phyloP scores from a whole-genome alignment of 2,888 invertebrate genomes.

The Nudaria mundana region DNA sequence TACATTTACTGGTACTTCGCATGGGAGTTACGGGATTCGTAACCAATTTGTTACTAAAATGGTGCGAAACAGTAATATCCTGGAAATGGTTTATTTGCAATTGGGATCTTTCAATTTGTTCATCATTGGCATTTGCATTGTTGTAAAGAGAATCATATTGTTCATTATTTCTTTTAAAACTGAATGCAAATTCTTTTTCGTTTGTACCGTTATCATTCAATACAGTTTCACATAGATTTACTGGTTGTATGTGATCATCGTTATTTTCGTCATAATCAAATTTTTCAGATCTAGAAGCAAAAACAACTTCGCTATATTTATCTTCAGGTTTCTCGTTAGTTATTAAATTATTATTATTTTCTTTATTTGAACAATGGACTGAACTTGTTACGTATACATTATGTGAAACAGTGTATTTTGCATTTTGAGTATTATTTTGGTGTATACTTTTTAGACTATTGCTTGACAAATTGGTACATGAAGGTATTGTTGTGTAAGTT shows the following conservation, averaged over 20 bases:
- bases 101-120: constrained; percentile 1
- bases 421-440: not conserved
- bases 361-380: constrained; percentile 5
- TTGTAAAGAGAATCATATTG: constrained; percentile 14
- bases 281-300: constrained; percentile 32
- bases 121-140: not conserved
- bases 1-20: no score
- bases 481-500: constrained; percentile 17
- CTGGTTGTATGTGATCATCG: constrained; percentile 31
- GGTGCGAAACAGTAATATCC: constrained; percentile 28
- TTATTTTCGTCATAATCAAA: constrained; percentile 1
- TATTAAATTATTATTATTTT: constrained; percentile 14
- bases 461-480: not conserved
- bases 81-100: not conserved
- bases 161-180: constrained; percentile 11
- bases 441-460: not conserved
- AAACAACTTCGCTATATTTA: constrained; percentile 26
- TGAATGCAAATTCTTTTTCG: constrained; percentile 17
- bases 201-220: constrained; percentile 12
- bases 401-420: not conserved
- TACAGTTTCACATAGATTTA: constrained; percentile 45
- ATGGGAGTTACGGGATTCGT: no score
- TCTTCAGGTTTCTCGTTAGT: constrained; percentile 1
- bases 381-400: constrained; percentile 1
- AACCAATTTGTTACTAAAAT: constrained; percentile 23